Conservation (phyloP, 2,797 vertebrate species). For the Pantherophis vulpinus region DNA sequence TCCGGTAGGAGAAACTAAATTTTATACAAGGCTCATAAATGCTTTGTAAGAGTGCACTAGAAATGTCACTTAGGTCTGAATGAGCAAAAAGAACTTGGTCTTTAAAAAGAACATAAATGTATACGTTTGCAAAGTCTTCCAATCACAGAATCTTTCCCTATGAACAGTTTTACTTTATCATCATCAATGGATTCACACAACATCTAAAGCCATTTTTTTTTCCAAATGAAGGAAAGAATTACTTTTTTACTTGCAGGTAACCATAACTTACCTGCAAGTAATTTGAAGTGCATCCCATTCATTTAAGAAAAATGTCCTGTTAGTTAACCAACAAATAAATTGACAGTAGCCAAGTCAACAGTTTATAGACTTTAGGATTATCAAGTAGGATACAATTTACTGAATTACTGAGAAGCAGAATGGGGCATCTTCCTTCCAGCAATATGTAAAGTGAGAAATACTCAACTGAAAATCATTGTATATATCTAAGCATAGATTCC, state of each 20-base stretch:
- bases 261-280: background rate
- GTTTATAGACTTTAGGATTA: background rate
- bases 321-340: background rate
- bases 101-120: background rate
- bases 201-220: background rate
- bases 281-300: background rate
- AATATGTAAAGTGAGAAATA: background rate
- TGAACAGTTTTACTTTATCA: background rate
- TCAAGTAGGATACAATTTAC: background rate
- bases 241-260: background rate
- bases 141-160: background rate
- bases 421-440: background rate
- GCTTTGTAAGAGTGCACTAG: background rate
- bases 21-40: background rate
- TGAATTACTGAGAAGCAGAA: background rate
- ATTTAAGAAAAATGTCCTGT: background rate
- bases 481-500: background rate
- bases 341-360: background rate
- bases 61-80: background rate
- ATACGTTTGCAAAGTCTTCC: background rate
- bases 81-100: background rate
- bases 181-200: background rate
- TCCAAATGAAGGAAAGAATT: background rate
- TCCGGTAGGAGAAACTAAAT: background rate
- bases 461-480: background rate